These are phyloP conservation scores for Cossypha heuglini DNA, from an alignment of 2,797 vertebrate genomes.

Conservation along the genomic window DNA sequence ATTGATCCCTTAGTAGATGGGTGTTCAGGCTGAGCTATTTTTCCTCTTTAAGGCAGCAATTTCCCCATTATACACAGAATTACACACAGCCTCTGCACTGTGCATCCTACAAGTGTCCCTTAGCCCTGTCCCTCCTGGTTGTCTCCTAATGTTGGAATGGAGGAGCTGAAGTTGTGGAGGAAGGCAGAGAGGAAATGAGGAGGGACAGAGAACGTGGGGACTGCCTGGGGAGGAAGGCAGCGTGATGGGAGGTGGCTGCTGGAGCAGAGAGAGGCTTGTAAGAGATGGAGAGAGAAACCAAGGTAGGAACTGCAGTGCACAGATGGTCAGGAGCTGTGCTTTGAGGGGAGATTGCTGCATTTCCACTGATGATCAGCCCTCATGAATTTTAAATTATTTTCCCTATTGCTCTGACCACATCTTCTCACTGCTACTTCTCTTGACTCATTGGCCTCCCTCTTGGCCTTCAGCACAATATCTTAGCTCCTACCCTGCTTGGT, in stretches of 20 bases:
- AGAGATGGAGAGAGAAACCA: background rate
- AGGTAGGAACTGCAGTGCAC: rapidly evolving
- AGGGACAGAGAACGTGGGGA: background rate
- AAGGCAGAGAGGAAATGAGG: background rate
- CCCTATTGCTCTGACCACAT: background rate
- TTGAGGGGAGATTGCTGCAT: background rate
- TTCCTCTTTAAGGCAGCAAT: background rate
- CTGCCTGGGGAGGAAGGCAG: background rate
- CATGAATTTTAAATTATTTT: background rate
- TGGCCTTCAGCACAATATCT: background rate
- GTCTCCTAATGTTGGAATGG: background rate
- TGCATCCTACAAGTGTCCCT: background rate
- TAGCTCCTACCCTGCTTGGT: background rate
- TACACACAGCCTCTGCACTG: rapidly evolving
- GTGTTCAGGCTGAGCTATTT: background rate
- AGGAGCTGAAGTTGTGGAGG: background rate
- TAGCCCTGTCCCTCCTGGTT: background rate
- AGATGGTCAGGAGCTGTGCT: background rate
- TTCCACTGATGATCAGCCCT: background rate
- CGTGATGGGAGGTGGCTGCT: rapidly evolving
- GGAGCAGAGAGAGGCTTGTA: background rate
- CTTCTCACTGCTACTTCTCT: background rate
- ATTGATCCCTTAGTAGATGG: rapidly evolving
- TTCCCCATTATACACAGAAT: background rate
- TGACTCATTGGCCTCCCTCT: background rate